Evolutionary conservation across 2,113 vertebrate genomes (phyloP).

Genomic region (Columba livia): DNA sequence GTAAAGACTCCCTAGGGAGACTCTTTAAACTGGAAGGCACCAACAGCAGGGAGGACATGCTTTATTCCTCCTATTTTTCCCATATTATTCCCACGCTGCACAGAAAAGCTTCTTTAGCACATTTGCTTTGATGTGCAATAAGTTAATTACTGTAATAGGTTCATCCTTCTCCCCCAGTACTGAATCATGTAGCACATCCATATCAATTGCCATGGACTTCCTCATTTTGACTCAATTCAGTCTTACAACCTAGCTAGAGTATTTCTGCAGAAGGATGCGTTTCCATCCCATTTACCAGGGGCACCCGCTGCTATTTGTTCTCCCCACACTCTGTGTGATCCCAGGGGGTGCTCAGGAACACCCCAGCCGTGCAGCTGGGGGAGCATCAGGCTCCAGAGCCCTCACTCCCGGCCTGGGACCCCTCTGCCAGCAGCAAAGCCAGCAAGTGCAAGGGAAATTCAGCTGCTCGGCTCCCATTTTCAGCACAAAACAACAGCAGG

Average conservation of each 20-base stretch:
- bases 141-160: constrained; percentile 64
- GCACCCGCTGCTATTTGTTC: background rate
- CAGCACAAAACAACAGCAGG: no score
- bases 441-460: rapidly evolving
- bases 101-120: background rate
- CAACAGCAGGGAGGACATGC: background rate
- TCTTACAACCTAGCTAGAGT: constrained; percentile 35
- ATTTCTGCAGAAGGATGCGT: constrained; percentile 37
- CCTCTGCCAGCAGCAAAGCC: background rate
- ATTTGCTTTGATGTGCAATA: constrained; percentile 31
- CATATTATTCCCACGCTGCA: background rate
- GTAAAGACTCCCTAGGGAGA: background rate
- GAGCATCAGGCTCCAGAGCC: rapidly evolving
- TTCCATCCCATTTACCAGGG: constrained; percentile 22
- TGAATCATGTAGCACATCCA: constrained; percentile 31
- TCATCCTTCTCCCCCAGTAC: constrained; percentile 28
- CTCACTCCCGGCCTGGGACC: background rate
- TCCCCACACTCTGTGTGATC: constrained; percentile 12
- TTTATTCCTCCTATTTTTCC: background rate
- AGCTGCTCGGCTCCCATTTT: rapidly evolving
- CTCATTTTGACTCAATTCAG: constrained; percentile 66
- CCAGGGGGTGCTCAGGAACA: background rate
- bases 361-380: rapidly evolving
- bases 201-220: constrained; percentile 55
- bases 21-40: background rate